phyloP scores from a whole-genome alignment of 2,113 vertebrate genomes.

The Triplophysa siluroides region DNA sequence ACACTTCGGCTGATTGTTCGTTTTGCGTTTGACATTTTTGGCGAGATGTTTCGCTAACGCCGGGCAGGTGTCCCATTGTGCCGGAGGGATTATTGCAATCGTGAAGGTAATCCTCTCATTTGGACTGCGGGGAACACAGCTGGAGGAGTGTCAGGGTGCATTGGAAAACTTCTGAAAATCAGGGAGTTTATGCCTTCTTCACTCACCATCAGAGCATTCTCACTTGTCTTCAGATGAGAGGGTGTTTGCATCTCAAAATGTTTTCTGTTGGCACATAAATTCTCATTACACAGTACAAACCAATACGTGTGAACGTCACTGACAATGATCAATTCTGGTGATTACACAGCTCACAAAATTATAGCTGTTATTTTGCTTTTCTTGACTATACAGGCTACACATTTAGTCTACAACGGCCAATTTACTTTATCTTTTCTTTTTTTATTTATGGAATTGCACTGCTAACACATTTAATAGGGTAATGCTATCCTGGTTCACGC shows the following conservation, averaged over 20 bases:
- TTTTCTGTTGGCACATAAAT: background rate
- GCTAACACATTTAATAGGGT: background rate
- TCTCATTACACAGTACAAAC: background rate
- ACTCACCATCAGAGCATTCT: background rate
- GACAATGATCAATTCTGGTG: background rate
- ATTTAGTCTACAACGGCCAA: background rate
- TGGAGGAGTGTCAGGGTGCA: conserved; percentile 6
- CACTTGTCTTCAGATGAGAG: background rate
- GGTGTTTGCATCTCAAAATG: background rate
- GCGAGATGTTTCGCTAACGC: background rate
- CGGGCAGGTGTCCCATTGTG: conserved; percentile 22
- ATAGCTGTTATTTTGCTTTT: background rate
- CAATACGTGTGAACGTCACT: background rate
- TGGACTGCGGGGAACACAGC: background rate
- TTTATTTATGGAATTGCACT: background rate
- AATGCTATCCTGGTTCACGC: background rate
- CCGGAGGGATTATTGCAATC: background rate
- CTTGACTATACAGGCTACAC: background rate
- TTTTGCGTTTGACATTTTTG: background rate
- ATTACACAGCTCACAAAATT: background rate
- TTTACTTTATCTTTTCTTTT: background rate
- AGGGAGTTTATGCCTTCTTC: background rate
- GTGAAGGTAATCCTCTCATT: conserved; percentile 34
- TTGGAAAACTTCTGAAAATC: background rate
- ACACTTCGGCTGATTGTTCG: background rate